Percentiles rank a stretch among this genome's conserved stretches.
Conservation (phyloP, 2,888 invertebrate genomes). For the Erebia ligea region DNA sequence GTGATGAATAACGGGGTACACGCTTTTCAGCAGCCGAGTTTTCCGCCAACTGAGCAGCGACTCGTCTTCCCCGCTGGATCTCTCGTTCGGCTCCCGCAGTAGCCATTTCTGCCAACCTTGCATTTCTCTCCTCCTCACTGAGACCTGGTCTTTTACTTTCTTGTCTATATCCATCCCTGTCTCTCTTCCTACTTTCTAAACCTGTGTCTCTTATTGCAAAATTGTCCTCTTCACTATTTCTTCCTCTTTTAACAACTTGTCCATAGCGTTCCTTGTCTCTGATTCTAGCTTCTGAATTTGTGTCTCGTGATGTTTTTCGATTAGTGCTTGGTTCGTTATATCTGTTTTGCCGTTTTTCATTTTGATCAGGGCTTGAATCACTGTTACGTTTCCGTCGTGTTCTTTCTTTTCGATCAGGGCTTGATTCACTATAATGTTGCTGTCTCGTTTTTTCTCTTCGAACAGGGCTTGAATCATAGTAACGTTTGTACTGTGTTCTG, state of each 20-base stretch:
- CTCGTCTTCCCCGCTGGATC: constrained; percentile 84
- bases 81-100: constrained; percentile 89
- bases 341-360: background rate
- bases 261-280: background rate
- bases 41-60: constrained; percentile 85
- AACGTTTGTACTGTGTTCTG: background rate
- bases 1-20: constrained; percentile 83
- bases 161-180: constrained; percentile 43
- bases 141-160: constrained; percentile 44
- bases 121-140: constrained; percentile 81
- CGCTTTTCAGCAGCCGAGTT: constrained; percentile 69
- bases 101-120: constrained; percentile 90
- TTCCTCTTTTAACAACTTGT: background rate
- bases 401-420: constrained; percentile 38
- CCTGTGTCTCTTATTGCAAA: constrained; percentile 38
- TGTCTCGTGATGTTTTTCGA: background rate
- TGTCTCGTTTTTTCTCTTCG: constrained; percentile 4
- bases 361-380: constrained; percentile 1
- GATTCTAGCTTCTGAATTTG: background rate
- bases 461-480: background rate
- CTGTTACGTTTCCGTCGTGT: background rate
- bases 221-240: constrained; percentile 25
- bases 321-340: background rate
- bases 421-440: constrained; percentile 27
- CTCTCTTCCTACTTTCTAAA: constrained; percentile 2